A percentile compares a stretch with the other conserved stretches of the same genome.
These are phyloP conservation scores for Labia minor DNA, from an alignment of 2,888 invertebrate genomes.

Conservation along the genomic window DNA sequence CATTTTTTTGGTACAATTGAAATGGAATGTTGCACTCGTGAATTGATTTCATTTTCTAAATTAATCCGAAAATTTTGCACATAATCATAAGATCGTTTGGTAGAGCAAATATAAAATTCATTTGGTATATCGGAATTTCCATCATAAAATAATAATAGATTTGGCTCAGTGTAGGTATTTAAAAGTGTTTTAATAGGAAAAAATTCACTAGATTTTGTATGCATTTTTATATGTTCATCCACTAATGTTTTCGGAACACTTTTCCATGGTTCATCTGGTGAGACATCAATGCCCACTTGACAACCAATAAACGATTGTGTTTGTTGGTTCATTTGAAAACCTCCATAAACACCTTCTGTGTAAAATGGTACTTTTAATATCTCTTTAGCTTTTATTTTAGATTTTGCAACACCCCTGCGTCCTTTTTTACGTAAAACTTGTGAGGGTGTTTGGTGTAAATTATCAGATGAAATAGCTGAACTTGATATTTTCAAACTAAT, in stretches of 20 bases:
- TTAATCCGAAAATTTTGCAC: slow-evolving; percentile 47
- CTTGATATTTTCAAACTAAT: no score
- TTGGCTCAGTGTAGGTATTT: slow-evolving; percentile 24
- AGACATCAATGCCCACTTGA: slow-evolving; percentile 56
- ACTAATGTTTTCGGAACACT: slow-evolving; percentile 49
- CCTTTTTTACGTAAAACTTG: not conserved
- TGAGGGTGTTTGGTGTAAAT: not conserved
- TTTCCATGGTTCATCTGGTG: slow-evolving; percentile 64
- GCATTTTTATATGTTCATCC: slow-evolving; percentile 48
- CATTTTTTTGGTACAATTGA: slow-evolving; percentile 47
- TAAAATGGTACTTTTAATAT: not conserved
- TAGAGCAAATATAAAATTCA: slow-evolving; percentile 59
- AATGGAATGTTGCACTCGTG: slow-evolving; percentile 41
- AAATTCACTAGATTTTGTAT: slow-evolving; percentile 44
- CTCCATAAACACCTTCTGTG: not conserved
- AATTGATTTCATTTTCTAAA: slow-evolving; percentile 33
- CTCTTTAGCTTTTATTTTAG: no score
- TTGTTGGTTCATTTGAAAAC: slow-evolving; percentile 38
- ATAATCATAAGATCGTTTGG: slow-evolving; percentile 42
- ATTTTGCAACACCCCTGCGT: not conserved
- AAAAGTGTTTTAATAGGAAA: slow-evolving; percentile 33
- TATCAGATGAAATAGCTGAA: no score
- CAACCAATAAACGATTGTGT: slow-evolving; percentile 52
- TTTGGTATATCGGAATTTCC: slow-evolving; percentile 49
- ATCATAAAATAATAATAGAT: slow-evolving; percentile 53